Base-by-base conservation (phyloP, 2,113 vertebrate genomes). In the Forbesichthys papilliferus region DNA sequence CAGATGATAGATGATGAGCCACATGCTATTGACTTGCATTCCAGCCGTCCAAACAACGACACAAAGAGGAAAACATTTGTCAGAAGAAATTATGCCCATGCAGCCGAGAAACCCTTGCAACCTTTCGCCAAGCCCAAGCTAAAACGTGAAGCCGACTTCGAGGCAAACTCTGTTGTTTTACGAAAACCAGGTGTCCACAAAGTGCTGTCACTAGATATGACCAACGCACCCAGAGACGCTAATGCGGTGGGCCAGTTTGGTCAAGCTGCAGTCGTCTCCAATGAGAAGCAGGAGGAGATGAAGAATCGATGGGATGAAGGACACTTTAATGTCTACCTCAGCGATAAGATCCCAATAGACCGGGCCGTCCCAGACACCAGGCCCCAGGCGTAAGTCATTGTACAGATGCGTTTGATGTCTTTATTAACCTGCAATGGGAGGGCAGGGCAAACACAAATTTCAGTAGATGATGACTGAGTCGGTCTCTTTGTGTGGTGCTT, bases 301-400 rank as follows among this genome's bases (percentile, higher is more conserved):
- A 92, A 87, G 65, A 92, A 82, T 11, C 90, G 95, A 55, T 99
- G 98, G 98, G 93, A 93, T 1, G 98, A 99, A 86, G 98, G 98
- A 9, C 91, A 95, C 68, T 99, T 99, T 66, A 99, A 99, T 0
- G 98, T 99, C 81, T 96, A 94, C 86, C 93, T 99, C 80, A 99
- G 97, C 1, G 95, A 99, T 9, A 49, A 95, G 89, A 99, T 99
- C 75, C 97, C 98, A 0, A 73, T 98, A 68, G 97, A 99, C 82
- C 90, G 98, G 55, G 96, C 94, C 67, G 69, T 99, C 11, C 85
- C 92, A 0, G 98, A 99, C 84, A 98, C 96, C 79, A 95, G 98
- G 74, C 98, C 98, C 2, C 65, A 83, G 3, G 90, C 85, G 98
- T 99, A 93, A 98, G 96, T 89, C 34, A 20, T 33, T 27, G 10